Evolutionary conservation across 2,113 vertebrate genomes (phyloP).

Genomic region (Ariopsis seemanni): DNA sequence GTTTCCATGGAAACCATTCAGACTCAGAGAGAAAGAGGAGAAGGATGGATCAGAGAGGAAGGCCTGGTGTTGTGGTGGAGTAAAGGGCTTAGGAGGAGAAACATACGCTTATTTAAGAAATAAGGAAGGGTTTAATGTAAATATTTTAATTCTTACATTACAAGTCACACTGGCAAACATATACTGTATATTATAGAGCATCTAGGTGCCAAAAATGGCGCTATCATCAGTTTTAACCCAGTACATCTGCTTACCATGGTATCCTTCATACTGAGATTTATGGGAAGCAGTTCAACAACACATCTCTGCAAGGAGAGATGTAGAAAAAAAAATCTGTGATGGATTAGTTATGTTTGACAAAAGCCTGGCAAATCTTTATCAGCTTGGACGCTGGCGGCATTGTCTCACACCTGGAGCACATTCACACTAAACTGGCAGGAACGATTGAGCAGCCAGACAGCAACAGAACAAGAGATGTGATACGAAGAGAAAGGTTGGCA

Average conservation of each 20-base stretch:
- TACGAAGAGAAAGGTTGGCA: slow-evolving; percentile 14
- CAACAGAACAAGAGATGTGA: neutral
- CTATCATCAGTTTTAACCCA: slow-evolving; percentile 31
- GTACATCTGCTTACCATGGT: slow-evolving; percentile 63
- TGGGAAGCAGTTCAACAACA: slow-evolving; percentile 22
- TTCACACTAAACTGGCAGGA: slow-evolving; percentile 11
- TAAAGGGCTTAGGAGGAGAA: slow-evolving; percentile 38
- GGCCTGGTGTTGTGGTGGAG: slow-evolving; percentile 24
- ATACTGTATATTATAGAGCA: slow-evolving; percentile 56
- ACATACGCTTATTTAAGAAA: slow-evolving; percentile 44
- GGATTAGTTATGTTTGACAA: neutral
- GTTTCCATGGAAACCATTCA: slow-evolving; percentile 74
- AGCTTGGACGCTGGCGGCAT: neutral
- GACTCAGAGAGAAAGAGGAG: slow-evolving; percentile 65
- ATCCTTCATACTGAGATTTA: slow-evolving; percentile 55
- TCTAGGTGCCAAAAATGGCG: slow-evolving; percentile 53
- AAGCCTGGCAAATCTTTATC: neutral
- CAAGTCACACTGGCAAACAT: neutral
- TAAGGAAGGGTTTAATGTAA: neutral
- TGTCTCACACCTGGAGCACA: slow-evolving; percentile 16
- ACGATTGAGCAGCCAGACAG: neutral
- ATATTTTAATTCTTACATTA: neutral
- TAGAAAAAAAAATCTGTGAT: neutral
- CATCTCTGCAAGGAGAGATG: neutral
- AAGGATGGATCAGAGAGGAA: slow-evolving; percentile 29